Evolutionary conservation across 1,140 invertebrate genomes (phyloP), one percentile per base, ranked within the genome.

Genomic region (Aphelenchoides besseyi): DNA sequence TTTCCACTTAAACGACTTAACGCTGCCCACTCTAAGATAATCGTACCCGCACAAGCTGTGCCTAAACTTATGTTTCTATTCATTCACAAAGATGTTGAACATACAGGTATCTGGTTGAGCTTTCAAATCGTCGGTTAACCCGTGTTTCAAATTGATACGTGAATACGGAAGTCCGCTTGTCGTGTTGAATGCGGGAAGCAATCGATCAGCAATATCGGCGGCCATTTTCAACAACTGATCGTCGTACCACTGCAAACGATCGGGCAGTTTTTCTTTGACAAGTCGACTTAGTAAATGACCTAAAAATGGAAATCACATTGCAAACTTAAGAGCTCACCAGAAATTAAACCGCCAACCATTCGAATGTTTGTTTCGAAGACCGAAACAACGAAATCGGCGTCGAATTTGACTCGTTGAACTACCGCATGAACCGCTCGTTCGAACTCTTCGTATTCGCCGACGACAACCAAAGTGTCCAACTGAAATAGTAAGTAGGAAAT

Each of bases 331-430:
- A 29, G 8, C 59, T 26, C 18, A 78, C 73, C 75, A 59, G 76
- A 74, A 12, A 76, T 70, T 5, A 88, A 88, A 89, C 87, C 93
- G 90, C 95, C 95, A 30, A 98, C 87, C 87, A 98, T 91, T 72
- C 95, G 88, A 80, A 98, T 98, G 85, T 98, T 98, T 9, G 94
- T 97, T 87, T 98, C 95, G 87, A 98, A 98, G 3, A 98, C 92
- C 0, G 94, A 97, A 16, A 98, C 95, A 72, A 95, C 90, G 69
- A 98, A 89, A 87, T 98, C 93, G 75, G 89, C 91, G 86, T 98
- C 93, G 86, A 98, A 97, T 70, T 87, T 89, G 12, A 97, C 91
- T 67, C 85, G 77, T 32, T 78, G 70, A 9, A 95, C 90, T 23
- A 97, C 90, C 71, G 93, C 87, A 86, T 90, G 90, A 0, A 96